Evolutionary conservation across 2,888 invertebrate genomes (phyloP).

Genomic region (Biston betularia): DNA sequence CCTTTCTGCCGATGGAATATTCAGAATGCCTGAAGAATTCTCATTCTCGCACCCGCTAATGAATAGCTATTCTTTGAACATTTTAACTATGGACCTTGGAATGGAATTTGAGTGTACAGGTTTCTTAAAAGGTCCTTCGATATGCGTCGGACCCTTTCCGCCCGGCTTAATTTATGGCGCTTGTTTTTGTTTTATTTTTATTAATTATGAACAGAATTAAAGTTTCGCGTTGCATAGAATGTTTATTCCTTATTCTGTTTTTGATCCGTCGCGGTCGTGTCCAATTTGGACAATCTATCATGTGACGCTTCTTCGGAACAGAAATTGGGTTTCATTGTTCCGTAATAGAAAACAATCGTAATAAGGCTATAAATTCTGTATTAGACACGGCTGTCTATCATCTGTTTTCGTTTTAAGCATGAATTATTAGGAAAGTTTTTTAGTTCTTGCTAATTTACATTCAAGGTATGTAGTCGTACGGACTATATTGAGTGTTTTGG

Average conservation of each 20-base stretch:
- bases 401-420: conserved; percentile 56
- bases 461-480: conserved; percentile 68
- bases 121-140: conserved; percentile 84
- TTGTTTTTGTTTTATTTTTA: conserved; percentile 76
- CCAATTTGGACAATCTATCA: conserved; percentile 64
- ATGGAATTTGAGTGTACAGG: conserved; percentile 84
- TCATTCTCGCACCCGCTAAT: conserved; percentile 86
- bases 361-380: conserved; percentile 69
- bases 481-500: conserved; percentile 65
- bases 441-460: conserved; percentile 73
- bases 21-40: conserved; percentile 83
- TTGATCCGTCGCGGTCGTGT: conserved; percentile 57
- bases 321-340: conserved; percentile 67
- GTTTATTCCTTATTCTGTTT: conserved; percentile 46
- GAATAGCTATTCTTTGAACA: conserved; percentile 86
- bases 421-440: conserved; percentile 52
- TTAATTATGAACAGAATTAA: conserved; percentile 78
- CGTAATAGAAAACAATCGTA: conserved; percentile 73
- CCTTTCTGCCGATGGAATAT: conserved; percentile 78
- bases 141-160: conserved; percentile 83
- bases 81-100: conserved; percentile 84
- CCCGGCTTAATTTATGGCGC: conserved; percentile 81
- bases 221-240: conserved; percentile 67
- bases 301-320: conserved; percentile 43
- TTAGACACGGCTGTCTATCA: conserved; percentile 72